Conservation (phyloP, 2,888 invertebrate genomes). For the Pachycephus smyrnensis region DNA sequence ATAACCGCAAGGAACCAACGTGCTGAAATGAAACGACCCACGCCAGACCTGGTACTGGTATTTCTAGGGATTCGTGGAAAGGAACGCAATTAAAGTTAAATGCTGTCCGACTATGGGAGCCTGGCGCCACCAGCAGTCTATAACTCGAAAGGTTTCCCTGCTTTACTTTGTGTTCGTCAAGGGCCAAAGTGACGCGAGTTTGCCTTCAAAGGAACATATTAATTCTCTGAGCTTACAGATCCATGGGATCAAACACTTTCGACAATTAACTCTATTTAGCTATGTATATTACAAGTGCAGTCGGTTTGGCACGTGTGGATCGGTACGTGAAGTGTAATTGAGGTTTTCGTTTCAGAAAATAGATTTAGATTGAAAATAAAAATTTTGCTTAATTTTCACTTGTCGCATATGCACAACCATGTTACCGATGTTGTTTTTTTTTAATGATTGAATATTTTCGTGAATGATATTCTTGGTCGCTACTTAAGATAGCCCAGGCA, state of each 20-base stretch:
- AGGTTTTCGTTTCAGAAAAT: neutral
- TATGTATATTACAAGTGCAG: neutral
- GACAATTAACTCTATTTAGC: slow-evolving; percentile 47
- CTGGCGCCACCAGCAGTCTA: slow-evolving; percentile 44
- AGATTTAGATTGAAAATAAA: neutral
- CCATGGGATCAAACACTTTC: slow-evolving; percentile 59
- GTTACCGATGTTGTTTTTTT: neutral
- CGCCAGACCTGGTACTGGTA: slow-evolving; percentile 15
- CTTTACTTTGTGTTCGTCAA: slow-evolving; percentile 6
- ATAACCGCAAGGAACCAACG: slow-evolving; percentile 45
- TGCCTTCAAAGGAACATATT: slow-evolving; percentile 54
- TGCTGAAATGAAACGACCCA: slow-evolving; percentile 18
- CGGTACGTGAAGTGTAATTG: neutral
- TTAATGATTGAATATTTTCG: neutral
- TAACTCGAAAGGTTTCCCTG: slow-evolving; percentile 46
- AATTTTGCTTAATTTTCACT: neutral
- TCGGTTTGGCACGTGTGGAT: neutral
- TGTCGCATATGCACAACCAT: no score
- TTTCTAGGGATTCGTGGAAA: slow-evolving; percentile 55
- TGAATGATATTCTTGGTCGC: neutral
- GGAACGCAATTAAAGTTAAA: slow-evolving; percentile 63
- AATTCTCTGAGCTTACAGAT: slow-evolving; percentile 54
- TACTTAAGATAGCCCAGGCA: neutral
- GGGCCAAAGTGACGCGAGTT: neutral
- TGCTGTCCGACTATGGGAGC: slow-evolving; percentile 36